phyloP scores from a whole-genome alignment of 2,888 invertebrate genomes.

The Aphodius sticticus region DNA sequence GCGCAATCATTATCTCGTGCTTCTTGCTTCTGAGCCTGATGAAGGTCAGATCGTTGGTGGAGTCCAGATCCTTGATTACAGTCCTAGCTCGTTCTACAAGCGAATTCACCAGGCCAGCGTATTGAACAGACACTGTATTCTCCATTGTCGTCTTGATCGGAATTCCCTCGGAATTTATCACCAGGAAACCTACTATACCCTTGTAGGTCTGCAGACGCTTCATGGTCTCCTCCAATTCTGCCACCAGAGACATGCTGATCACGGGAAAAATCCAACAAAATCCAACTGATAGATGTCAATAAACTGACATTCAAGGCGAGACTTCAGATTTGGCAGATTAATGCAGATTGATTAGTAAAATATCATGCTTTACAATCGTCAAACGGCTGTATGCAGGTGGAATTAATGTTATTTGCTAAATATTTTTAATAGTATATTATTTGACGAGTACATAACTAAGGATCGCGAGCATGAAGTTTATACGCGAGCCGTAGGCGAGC shows the following conservation, averaged over 20 bases:
- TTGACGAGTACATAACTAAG: too few relatives aligned
- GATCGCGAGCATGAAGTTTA: too few relatives aligned
- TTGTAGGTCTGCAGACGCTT: conserved; percentile 9
- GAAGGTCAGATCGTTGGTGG: conserved; percentile 93
- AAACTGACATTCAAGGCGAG: background rate
- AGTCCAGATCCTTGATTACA: conserved; percentile 91
- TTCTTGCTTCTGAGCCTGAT: conserved; percentile 92
- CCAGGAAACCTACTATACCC: conserved; percentile 15
- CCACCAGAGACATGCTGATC: conserved; percentile 11
- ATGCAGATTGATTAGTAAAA: too few relatives aligned
- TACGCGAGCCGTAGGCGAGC: too few relatives aligned
- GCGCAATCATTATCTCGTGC: conserved; percentile 97
- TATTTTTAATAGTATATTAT: too few relatives aligned
- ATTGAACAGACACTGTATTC: conserved; percentile 93
- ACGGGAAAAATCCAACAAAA: background rate
- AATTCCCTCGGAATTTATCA: conserved; percentile 66
- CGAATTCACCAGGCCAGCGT: conserved; percentile 88
- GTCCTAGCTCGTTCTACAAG: conserved; percentile 90
- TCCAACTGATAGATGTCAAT: background rate
- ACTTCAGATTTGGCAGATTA: too few relatives aligned
- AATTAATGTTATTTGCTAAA: too few relatives aligned
- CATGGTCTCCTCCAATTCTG: conserved; percentile 20
- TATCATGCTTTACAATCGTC: too few relatives aligned
- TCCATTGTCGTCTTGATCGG: conserved; percentile 91
- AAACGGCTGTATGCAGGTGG: too few relatives aligned